Evolutionary conservation across 2,797 vertebrate species (phyloP), one percentile per base, ranked within the genome.

Genomic region (Myripristis murdjan): DNA sequence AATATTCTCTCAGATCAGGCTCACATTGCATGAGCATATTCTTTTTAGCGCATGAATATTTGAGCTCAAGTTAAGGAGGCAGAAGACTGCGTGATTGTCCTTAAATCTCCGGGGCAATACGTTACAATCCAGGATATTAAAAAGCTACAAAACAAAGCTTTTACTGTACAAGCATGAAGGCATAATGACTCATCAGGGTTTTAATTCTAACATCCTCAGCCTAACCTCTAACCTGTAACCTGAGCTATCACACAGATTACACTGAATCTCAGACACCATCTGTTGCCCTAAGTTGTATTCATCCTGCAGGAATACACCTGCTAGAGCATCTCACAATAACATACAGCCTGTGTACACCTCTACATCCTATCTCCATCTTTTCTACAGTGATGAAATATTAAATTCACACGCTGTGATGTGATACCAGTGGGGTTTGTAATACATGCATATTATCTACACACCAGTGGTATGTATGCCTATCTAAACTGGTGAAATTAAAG

Each of bases 231-330:
- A 82, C 37, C 69, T 79, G 75, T 68, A 76, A 83, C 43, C 51
- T 82, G 65, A 79, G 68, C 56, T 46, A 47, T 70, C 62, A 57
- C 43, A 54, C 56, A 76, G 61, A 83, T 84, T 76, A 75, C 49
- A 52, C 51, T 58, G 77, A 80, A 90, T 85, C 82, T 89, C 71
- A 60, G 20, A 61, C 49, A 44, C 76, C 86, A 92, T 88, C 87
- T 89, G 85, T 63, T 79, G 64, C 20, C 23, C 49, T 68, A 43
- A 11, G 15, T 52, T 59, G 37, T 8, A 66, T 63, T 86, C 69
- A 76, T 41, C 39, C 47, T 46, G 39, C 57, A 79, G 62, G 66
- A 83, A 79, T 31, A 81, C 73, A 81, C 56, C 61, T 68, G 57
- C 22, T 55, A 37, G 51, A 47, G 14, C 64, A 46, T 49, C 67